These are phyloP conservation scores for Chaenodraco wilsoni DNA, from an alignment of 2,797 vertebrate genomes.

Conservation along the genomic window DNA sequence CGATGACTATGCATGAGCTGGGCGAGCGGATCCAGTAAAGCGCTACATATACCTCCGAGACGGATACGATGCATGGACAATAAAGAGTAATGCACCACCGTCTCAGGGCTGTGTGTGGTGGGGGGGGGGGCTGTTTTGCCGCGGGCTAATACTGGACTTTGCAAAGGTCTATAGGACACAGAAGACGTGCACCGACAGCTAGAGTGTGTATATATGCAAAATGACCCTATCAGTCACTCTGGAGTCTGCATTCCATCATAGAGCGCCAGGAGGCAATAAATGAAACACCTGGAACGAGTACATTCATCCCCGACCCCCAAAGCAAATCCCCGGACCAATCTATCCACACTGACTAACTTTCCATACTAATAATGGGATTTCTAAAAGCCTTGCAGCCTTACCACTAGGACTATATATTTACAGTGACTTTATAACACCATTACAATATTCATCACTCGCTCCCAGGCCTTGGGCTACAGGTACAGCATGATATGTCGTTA, in stretches of 20 bases:
- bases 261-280: conserved; percentile 15
- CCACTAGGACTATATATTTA: conserved; percentile 50
- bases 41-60: conserved; percentile 28
- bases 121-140: conserved; percentile 13
- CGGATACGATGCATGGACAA: conserved; percentile 32
- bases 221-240: conserved; percentile 42
- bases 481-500: conserved; percentile 33
- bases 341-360: conserved; percentile 38
- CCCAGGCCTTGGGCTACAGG: conserved; percentile 31
- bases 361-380: conserved; percentile 48
- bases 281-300: background rate
- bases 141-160: conserved; percentile 9
- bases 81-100: conserved; percentile 24
- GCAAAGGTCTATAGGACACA: conserved; percentile 14
- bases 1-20: conserved; percentile 57
- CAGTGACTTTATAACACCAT: conserved; percentile 56
- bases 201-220: conserved; percentile 26
- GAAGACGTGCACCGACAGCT: background rate
- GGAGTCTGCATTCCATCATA: conserved; percentile 32
- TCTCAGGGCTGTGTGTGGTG: conserved; percentile 35
- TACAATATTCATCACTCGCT: conserved; percentile 57
- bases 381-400: conserved; percentile 31
- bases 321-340: conserved; percentile 17
- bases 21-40: conserved; percentile 11
- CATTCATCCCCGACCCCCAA: conserved; percentile 36